Base-by-base conservation (phyloP, 1,140 invertebrate species). In the Trinorchestia longiramus region DNA sequence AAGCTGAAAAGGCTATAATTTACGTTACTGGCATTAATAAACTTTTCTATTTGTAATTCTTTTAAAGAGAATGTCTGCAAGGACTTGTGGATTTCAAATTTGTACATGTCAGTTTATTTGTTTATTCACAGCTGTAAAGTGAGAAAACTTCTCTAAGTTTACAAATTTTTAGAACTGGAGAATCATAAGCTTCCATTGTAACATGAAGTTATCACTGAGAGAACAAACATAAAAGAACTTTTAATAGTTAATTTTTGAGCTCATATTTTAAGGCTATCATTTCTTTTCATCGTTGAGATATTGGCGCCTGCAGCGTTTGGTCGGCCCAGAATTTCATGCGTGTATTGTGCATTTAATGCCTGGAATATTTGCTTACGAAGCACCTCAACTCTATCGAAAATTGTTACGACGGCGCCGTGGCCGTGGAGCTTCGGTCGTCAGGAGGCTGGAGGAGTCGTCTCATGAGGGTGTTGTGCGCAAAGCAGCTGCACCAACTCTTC, bases 331-430 rank as follows among this genome's bases (percentile, higher is more conserved):
- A 77, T 77, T 11, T 28, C 8, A 28, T 19, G 62, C 62, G 88
- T 91, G 88, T 91, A 42, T 44, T 23, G 88, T 91, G 41, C 36
- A 91, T 42, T 91, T 91, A 17, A 91, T 42, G 88, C 43, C 3
- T 0, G 6, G 43, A 43, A 91, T 91, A 91, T 91, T 42, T 91
- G 88, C 88, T 91, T 91, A 91, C 88, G 88, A 42, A 91, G 88
- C 88, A 36, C 15, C 88, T 91, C 41, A 42, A 91, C 88, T 91
- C 41, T 42, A 91, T 91, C 88, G 88, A 91, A 91, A 42, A 91
- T 91, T 91, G 41, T 42, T 88, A 6, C 11, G 62, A 15, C 28
- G 62, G 62, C 28, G 36, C 62, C 62, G 62, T 3, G 28, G 62
- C 11, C 1, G 15, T 53, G 62, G 62, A 77, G 62, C 62, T 11